Evolutionary conservation across 2,888 invertebrate species (phyloP), one percentile per base, ranked within the genome.

Genomic region (Pyrochroa serraticornis): DNA sequence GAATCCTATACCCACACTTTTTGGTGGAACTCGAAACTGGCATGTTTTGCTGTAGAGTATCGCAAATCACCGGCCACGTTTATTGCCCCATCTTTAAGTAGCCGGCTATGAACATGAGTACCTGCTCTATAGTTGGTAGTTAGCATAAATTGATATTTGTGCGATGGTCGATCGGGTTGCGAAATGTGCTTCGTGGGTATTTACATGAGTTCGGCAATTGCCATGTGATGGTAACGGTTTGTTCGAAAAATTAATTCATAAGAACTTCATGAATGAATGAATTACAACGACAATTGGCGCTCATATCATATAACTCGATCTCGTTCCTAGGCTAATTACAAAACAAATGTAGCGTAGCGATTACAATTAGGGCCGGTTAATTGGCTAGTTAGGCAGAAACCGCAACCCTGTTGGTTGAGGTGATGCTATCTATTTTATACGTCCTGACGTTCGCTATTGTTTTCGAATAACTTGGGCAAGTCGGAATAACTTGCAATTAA

Each of bases 111-210:
- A 71, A 71, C 71, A 73, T 70, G 68, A 71, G 66, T 66, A 63
- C 70, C 22, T 22, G 22, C 22, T 22, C 22, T 22, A 22, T 22
- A 22, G 22, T 22, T 22, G 22, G 71, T 72, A 68, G 69, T 72
- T 74, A 71, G 71, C 74, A 71, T 73, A 73, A 74, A 71, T 74
- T 73, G 71, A 74, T 73, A 72, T 73, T 71, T 71, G 68, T 66
- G 56, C 64, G 72, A 71, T 67, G 66, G 65, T 65, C 63, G 63
- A 62, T 58, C 58, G 46, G 48, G 58, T 68, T 68, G 58, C 65
- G 66, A 66, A 66, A 68, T 56, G 36, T 49, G 44, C 52, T 37
- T 55, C 39, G 51, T 57, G 58, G 59, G 35, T 31, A 62, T 64
- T 64, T 59, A 62, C 60, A 65, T 59, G 59, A 60, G 62, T 42